Evolutionary conservation across 1,140 invertebrate species (phyloP), one percentile per base, ranked within the genome.

Genomic region (Drosophila elegans): DNA sequence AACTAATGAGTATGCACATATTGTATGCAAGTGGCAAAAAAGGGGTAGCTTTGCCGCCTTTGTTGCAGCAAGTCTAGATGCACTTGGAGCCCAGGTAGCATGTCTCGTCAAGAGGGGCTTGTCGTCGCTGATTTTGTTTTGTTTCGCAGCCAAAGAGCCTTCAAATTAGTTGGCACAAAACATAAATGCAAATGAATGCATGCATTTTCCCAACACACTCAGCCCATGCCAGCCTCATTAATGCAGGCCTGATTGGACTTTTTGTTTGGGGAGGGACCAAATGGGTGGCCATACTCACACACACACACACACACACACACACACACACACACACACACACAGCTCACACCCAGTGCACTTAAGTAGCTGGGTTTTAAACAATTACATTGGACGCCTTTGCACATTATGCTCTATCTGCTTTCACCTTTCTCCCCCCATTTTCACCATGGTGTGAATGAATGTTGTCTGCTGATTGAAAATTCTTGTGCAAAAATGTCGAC

Each of bases 401-500:
- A 75, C 84, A 86, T 86, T 86, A 88, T 76, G 57, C 69, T 74
- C 54, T 44, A 63, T 76, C 72, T 74, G 72, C 64, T 74, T 52
- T 74, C 46, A 61, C 46, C 67, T 56, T 51, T 54, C 36, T 29
- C 39, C 25, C 27, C 11, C 7, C 38, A 16, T 32, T 13, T 11
- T 21, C 7, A 7, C 51, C 32, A 25, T 52, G 34, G 44, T 56
- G 45, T 41, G 63, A 52, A 62, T 75, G 73, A 76, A 79, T 83
- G 76, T 74, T 62, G 64, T 48, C 57, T 81, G 69, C 72, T 88
- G 83, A 88, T 88, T 88, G 83, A 88, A 88, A 88, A 88, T 88
- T 88, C 83, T 88, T 88, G 83, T 88, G 83, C 83, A 88, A 88
- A 88, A 89, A 88, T 88, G 84, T 79, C 80, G 83, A 89, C 84